Conservation (phyloP, 2,797 vertebrate species). For the Siniperca undulata region DNA sequence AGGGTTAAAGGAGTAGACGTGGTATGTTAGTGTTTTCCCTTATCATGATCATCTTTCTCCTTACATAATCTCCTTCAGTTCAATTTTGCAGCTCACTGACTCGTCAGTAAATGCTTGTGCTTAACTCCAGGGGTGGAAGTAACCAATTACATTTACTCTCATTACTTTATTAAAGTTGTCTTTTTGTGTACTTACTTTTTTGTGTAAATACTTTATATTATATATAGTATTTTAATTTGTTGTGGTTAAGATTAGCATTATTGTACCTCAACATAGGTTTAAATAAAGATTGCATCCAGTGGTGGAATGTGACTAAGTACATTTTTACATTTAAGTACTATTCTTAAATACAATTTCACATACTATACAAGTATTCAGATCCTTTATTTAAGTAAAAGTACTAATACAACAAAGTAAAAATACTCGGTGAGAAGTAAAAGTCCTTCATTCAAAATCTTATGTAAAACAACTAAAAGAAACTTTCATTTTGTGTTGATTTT, state of each 20-base stretch:
- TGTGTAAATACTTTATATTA: neutral
- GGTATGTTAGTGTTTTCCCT: constrained; percentile 52
- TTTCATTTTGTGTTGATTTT: too few species aligned
- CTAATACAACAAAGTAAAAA: too few species aligned
- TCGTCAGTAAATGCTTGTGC: neutral
- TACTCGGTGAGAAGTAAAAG: too few species aligned
- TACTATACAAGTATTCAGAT: too few species aligned
- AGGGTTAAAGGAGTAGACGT: constrained; percentile 33
- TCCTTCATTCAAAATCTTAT: too few species aligned
- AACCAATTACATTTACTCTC: neutral
- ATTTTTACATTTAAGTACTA: neutral
- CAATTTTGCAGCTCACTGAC: neutral
- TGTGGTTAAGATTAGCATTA: neutral
- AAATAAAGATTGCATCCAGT: neutral
- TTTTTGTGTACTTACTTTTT: neutral
- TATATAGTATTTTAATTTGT: neutral
- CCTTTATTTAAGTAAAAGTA: too few species aligned
- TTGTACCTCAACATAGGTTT: neutral
- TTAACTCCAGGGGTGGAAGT: neutral
- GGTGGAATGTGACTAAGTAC: neutral
- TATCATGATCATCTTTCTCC: constrained; percentile 37
- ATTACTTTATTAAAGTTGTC: neutral
- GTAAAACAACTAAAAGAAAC: too few species aligned
- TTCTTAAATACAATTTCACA: too few species aligned
- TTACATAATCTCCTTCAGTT: constrained; percentile 40